Evolutionary conservation across 2,797 vertebrate species (phyloP).

Genomic region (Micropoecilia bifurca): DNA sequence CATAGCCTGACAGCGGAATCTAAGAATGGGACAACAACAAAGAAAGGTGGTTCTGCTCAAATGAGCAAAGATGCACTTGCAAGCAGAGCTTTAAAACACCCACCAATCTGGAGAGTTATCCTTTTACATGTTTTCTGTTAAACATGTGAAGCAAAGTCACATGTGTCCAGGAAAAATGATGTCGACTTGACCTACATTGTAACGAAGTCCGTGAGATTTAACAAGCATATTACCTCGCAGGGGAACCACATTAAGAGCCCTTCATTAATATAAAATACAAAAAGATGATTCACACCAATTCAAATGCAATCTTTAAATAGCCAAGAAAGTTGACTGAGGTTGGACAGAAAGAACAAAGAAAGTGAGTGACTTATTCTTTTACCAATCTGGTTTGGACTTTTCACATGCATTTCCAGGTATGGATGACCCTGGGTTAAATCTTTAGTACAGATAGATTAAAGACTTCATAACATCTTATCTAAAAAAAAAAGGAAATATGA

Average conservation of each 20-base stretch:
- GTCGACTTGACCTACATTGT: neutral
- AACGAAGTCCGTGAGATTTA: neutral
- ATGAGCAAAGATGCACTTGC: neutral
- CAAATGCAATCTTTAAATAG: neutral
- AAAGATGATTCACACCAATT: neutral
- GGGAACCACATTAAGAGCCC: neutral
- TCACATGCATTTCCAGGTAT: neutral
- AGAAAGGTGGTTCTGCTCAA: neutral
- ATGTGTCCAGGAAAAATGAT: neutral
- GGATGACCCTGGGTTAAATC: neutral
- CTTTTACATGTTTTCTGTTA: neutral
- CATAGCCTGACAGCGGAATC: constrained; percentile 97
- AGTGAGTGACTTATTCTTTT: neutral
- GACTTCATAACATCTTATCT: neutral
- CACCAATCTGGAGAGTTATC: neutral
- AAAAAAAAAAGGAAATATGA: neutral
- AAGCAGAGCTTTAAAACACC: neutral
- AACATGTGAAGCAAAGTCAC: neutral
- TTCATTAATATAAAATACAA: neutral
- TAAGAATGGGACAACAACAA: constrained; percentile 45
- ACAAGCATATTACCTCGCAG: neutral
- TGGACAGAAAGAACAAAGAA: neutral
- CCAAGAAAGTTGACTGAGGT: neutral
- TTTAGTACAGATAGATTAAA: neutral
- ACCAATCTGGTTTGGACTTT: neutral